Conservation (phyloP, 2,888 invertebrate genomes). For the Biston stratarius region DNA sequence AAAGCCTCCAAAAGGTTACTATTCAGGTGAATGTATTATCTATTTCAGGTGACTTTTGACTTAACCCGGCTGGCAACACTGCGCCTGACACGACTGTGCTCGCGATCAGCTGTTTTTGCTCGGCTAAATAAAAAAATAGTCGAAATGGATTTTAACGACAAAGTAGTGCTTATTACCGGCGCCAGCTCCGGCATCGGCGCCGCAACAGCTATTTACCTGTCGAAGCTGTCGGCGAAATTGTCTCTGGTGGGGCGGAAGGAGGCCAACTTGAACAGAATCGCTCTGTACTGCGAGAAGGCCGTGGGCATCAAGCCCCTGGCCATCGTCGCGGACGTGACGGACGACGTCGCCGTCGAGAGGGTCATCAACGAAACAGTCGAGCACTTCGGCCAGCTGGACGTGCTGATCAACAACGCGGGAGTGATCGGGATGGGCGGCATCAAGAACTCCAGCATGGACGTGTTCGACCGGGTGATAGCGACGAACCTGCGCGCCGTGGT, state of each 20-base stretch:
- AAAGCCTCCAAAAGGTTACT: too few species aligned
- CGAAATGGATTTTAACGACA: slow-evolving; percentile 86
- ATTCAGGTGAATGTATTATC: too few species aligned
- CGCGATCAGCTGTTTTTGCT: slow-evolving; percentile 50
- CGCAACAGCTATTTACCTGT: slow-evolving; percentile 89
- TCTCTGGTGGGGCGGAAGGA: slow-evolving; percentile 86
- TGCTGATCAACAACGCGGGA: slow-evolving; percentile 95
- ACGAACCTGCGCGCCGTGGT: slow-evolving; percentile 94
- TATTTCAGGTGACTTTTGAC: too few species aligned
- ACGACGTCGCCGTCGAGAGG: slow-evolving; percentile 88
- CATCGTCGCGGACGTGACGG: slow-evolving; percentile 88
- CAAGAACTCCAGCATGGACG: slow-evolving; percentile 92
- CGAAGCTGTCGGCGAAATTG: slow-evolving; percentile 88
- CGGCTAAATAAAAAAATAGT: slow-evolving; percentile 24
- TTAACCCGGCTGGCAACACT: too few species aligned
- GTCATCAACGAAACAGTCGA: slow-evolving; percentile 90
- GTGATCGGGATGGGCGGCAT: slow-evolving; percentile 91
- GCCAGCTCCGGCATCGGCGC: slow-evolving; percentile 92
- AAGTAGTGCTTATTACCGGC: slow-evolving; percentile 89
- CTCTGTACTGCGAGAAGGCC: slow-evolving; percentile 82
- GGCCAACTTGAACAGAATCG: slow-evolving; percentile 69
- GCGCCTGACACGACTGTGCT: too few species aligned
- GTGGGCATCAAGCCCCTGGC: slow-evolving; percentile 85
- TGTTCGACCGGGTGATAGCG: slow-evolving; percentile 94
- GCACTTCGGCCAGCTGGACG: slow-evolving; percentile 90